A percentile compares a stretch with the other conserved stretches of the same genome.
Conservation (phyloP, 2,797 vertebrate genomes). For the Mallotus villosus region DNA sequence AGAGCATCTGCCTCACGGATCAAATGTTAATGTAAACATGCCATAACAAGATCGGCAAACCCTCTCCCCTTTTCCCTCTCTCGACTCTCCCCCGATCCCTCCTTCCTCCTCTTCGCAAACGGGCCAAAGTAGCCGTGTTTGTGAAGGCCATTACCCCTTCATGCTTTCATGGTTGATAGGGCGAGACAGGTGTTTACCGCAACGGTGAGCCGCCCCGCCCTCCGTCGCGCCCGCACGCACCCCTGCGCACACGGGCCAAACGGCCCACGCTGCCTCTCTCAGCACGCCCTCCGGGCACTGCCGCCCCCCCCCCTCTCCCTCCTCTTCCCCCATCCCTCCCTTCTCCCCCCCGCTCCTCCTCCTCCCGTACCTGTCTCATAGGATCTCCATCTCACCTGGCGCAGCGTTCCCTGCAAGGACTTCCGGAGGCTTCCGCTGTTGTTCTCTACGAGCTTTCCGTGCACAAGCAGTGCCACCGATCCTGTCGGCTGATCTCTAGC, state of each 20-base stretch:
- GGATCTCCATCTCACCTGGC: not conserved
- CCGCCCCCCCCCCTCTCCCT: not conserved
- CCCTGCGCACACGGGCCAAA: conserved; percentile 50
- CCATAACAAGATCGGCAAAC: no score
- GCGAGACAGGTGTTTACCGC: conserved; percentile 65
- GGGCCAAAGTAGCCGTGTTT: not conserved
- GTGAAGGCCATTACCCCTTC: conserved; percentile 61
- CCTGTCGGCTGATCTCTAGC: no score
- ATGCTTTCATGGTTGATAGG: conserved; percentile 59
- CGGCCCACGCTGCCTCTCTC: conserved; percentile 59
- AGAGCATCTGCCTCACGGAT: no score
- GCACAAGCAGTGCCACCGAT: no score
- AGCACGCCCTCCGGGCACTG: conserved; percentile 53
- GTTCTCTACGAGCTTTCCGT: no score
- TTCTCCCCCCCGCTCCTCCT: not conserved
- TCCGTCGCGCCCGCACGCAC: conserved; percentile 24
- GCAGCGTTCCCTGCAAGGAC: conserved; percentile 23
- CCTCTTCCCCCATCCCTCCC: not conserved
- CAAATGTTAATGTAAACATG: no score
- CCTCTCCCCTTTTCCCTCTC: no score
- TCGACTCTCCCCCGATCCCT: not conserved
- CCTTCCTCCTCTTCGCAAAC: not conserved
- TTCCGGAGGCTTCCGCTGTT: no score
- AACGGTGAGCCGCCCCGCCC: not conserved
- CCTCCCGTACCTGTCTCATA: not conserved